These are phyloP conservation scores for Aptenodytes patagonicus DNA, from an alignment of 2,113 vertebrate species.

Conservation along the genomic window DNA sequence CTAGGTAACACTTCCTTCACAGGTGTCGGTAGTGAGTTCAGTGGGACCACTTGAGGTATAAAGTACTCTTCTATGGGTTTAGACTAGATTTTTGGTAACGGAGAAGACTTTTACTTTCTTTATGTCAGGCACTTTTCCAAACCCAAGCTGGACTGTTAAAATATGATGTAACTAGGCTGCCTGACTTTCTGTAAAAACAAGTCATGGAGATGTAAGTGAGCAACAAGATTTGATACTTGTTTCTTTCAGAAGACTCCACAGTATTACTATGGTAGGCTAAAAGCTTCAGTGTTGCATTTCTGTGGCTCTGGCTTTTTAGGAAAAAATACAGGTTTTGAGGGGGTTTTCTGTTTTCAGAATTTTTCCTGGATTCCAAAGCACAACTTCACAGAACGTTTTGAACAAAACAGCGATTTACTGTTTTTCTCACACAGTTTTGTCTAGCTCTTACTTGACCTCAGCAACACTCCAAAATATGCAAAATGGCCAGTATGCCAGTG, in stretches of 20 bases:
- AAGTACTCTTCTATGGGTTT: neutral
- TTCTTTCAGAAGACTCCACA: neutral
- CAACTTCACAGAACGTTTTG: neutral
- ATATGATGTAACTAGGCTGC: neutral
- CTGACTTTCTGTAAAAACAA: neutral
- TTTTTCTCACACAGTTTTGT: neutral
- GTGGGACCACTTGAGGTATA: neutral
- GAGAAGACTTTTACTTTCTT: neutral
- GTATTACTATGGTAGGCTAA: neutral
- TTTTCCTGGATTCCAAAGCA: neutral
- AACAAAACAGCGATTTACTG: neutral
- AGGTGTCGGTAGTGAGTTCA: neutral
- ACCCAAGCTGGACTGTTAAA: neutral
- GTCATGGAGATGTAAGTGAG: neutral
- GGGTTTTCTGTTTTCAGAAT: neutral
- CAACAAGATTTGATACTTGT: neutral
- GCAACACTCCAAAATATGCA: neutral
- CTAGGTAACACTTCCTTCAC: neutral
- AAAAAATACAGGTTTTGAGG: neutral
- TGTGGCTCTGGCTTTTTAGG: neutral
- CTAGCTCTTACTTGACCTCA: slow-evolving; percentile 1
- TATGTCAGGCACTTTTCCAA: neutral
- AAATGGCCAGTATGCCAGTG: neutral
- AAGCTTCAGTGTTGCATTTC: neutral
- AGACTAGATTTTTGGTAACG: neutral